A percentile compares a stretch with the other conserved stretches of the same genome.
Conservation (phyloP, 2,113 vertebrate species). For the Spermophilus dauricus region DNA sequence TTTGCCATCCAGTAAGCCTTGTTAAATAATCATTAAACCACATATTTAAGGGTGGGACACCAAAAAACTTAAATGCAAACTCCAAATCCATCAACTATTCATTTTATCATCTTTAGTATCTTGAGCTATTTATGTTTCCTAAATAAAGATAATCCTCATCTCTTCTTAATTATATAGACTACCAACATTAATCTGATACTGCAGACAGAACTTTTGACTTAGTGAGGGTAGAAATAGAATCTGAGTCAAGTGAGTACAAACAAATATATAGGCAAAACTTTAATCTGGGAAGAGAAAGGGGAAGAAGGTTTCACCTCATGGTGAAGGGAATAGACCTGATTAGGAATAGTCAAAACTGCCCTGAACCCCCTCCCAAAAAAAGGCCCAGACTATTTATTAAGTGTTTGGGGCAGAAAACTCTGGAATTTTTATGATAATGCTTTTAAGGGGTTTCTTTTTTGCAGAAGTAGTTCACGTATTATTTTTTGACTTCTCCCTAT, state of each 20-base stretch:
- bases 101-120: neutral
- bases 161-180: neutral
- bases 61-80: neutral
- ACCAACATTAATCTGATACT: neutral
- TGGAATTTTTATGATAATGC: neutral
- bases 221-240: neutral
- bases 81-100: neutral
- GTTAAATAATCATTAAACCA: neutral
- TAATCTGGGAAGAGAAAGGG: neutral
- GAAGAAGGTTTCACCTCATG: neutral
- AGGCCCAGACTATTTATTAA: neutral
- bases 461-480: neutral
- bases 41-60: neutral
- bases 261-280: neutral
- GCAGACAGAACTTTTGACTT: neutral
- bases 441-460: neutral
- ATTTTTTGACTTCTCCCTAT: neutral
- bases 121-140: neutral
- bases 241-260: neutral
- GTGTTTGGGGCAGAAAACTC: neutral
- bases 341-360: neutral
- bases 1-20: conserved; percentile 25
- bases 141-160: neutral
- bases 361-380: neutral
- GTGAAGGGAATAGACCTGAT: neutral